Evolutionary conservation across 1,140 invertebrate species (phyloP), one percentile per base, ranked within the genome.

Genomic region (Aleiodes sp.): DNA sequence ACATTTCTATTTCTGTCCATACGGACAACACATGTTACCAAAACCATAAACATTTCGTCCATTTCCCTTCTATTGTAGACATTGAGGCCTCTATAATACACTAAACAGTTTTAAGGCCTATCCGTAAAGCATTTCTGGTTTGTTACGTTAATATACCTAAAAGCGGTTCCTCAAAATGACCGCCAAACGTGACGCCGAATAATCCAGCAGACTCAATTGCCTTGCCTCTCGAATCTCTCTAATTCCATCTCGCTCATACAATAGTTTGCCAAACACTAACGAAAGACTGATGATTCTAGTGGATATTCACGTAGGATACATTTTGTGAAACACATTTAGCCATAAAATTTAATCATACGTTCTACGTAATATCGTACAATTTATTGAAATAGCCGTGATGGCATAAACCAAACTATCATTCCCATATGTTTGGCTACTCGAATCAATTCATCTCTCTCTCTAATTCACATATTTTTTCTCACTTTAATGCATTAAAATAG

Each of bases 141-240:
- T 6, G 14, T 4, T 4, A 16, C 14, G 39, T 43, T 43, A 16
- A 43, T 43, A 43, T 16, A 43, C 7, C 39, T 16, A 43, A 43
- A 43, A 43, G 37, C 33, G 26, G 19, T 43, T 37, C 62, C 62
- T 64, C 26, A n/a, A 26, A 37, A 46, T 63, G 61, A 66, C 68
- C 46, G 68, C 70, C 67, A 73, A 75, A 73, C 71, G 73, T 75
- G 75, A 75, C 71, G 61, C 35, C 69, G 74, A 70, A 71, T 64
- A 71, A 73, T 70, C 60, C 71, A 65, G 69, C 29, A 75, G 46
- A 52, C 65, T 33, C 21, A 41, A 41, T 37, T 16, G 7, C 8
- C 12, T 21, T 21, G 59, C 2, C 29, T n/a, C 29, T 28, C 26
- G 26, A 39, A 39, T 1, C 35, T 39, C 35, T 1, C 39, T 16